A percentile compares a stretch with the other conserved stretches of the same genome.
Evolutionary conservation across 2,113 vertebrate genomes (phyloP).

Genomic region (Lonchura striata): DNA sequence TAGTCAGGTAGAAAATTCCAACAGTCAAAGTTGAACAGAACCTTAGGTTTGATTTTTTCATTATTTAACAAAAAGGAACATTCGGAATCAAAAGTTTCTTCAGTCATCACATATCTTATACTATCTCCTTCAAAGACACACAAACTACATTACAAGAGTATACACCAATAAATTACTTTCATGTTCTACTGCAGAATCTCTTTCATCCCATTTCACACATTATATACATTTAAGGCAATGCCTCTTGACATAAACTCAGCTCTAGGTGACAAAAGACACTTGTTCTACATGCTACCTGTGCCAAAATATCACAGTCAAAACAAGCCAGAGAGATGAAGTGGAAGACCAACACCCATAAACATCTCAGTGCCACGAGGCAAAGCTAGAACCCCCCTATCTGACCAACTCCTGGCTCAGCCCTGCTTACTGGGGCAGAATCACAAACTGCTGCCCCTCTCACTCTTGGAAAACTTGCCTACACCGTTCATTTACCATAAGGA

Average conservation of each 20-base stretch:
- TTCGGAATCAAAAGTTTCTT: neutral
- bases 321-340: neutral
- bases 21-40: neutral
- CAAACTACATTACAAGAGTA: neutral
- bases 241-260: neutral
- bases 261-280: neutral
- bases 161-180: neutral
- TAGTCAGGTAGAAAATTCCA: neutral
- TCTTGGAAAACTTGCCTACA: neutral
- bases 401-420: neutral
- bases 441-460: neutral
- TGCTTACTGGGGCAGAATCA: neutral
- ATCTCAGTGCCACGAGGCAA: rapidly evolving
- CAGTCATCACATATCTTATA: neutral
- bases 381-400: neutral
- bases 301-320: neutral
- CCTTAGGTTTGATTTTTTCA: neutral
- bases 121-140: neutral
- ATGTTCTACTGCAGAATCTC: neutral
- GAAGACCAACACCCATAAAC: neutral
- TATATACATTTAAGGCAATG: neutral
- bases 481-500: neutral
- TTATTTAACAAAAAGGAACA: neutral
- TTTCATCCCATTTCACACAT: neutral
- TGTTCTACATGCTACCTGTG: neutral